Base-by-base conservation (phyloP, 2,888 invertebrate species). In the Ecliptopera silaceata region DNA sequence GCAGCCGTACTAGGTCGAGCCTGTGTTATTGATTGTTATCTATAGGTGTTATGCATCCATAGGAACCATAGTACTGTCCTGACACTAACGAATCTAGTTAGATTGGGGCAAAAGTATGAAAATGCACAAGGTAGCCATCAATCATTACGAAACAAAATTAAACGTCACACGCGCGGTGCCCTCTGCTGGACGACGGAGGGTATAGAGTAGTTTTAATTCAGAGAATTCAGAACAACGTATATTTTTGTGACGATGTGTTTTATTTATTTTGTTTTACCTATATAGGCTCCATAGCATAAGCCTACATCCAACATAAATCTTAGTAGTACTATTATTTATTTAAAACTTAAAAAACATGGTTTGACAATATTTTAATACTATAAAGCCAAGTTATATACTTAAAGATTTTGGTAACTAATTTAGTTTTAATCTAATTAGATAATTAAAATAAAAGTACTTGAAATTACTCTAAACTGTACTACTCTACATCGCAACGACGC, bases 61-160 rank as follows among this genome's bases (percentile, higher is more conserved):
- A 15, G 2, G 36, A 13, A 36, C 15, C 15, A 36, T 8, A 13
- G 8, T 22, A 13, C 12, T 38, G 41, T 41, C 31, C 45, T 31
- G 31, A 12, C 54, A 43, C 42, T 47, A 26, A 42, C 11, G 42
- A 54, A 38, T 54, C 29, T 47, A 43, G 46, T 39, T 29, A 48
- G 39, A 47, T 50, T 52, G 26, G 34, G 20, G 59, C 53, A 80
- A 80, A 83, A 80, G 81, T 85, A 86, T 84, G 84, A 86, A 86
- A 84, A 86, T 83, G 85, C 79, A 80, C 76, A 72, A 75, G 74
- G 73, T 77, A 68, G 71, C 77, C 82, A 90, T 90, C 89, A 88
- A 90, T 90, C 90, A 90, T 89, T 74, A 77, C 78, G 81, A 79
- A 82, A 88, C 88, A 85, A 89, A 90, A 89, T 90, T 88, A 89